Evolutionary conservation across 2,797 vertebrate species (phyloP).

Genomic region (Rhincodon typus): DNA sequence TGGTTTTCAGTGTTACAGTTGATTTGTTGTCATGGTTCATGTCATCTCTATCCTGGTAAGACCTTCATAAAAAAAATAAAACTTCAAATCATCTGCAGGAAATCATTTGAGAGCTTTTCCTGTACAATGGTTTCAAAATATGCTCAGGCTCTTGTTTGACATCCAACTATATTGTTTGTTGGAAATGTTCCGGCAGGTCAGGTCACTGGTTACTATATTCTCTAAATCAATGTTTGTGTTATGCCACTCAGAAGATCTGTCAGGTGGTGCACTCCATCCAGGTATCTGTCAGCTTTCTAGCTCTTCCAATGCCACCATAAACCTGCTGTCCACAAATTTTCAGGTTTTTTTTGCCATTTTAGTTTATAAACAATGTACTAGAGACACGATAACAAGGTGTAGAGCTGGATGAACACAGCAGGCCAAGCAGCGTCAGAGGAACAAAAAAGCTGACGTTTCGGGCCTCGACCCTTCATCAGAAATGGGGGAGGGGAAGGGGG

Average conservation of each 20-base stretch:
- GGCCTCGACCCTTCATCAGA: too few relatives aligned
- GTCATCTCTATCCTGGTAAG: not conserved
- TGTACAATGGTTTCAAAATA: not conserved
- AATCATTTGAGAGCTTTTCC: not conserved
- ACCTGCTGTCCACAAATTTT: too few relatives aligned
- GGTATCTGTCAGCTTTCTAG: not conserved
- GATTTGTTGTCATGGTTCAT: not conserved
- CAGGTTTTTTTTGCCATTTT: not conserved
- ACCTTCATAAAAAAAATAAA: conserved; percentile 10
- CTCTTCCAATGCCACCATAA: not conserved
- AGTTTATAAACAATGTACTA: not conserved
- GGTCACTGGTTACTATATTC: not conserved
- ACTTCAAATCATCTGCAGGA: not conserved
- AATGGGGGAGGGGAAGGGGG: too few relatives aligned
- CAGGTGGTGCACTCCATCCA: not conserved
- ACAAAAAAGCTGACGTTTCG: too few relatives aligned
- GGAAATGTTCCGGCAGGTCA: not conserved
- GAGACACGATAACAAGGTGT: too few relatives aligned
- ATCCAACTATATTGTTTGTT: not conserved
- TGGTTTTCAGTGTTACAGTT: not conserved
- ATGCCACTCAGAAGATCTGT: not conserved
- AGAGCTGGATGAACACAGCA: too few relatives aligned
- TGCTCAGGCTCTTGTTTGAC: not conserved
- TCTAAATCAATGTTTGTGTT: not conserved
- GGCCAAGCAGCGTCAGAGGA: too few relatives aligned